Evolutionary conservation across 2,888 invertebrate species (phyloP).

Genomic region (Pachydiplax longipennis): DNA sequence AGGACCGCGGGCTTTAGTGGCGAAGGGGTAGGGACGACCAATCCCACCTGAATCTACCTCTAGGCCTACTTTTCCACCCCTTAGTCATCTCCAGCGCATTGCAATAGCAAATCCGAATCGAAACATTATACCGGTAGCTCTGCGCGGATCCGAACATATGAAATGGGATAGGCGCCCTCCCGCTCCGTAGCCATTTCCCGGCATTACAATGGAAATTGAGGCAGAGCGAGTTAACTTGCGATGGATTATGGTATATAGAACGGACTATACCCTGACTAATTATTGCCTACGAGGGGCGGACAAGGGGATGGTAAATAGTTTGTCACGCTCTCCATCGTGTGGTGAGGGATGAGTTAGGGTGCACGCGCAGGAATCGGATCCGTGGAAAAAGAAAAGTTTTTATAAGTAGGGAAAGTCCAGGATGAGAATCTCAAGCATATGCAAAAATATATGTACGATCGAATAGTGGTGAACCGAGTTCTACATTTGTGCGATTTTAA

Average conservation of each 20-base stretch:
- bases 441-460: no score
- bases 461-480: no score
- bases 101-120: neutral
- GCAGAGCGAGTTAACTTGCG: neutral
- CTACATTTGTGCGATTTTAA: no score
- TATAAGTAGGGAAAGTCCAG: no score
- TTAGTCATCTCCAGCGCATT: neutral
- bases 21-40: neutral
- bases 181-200: neutral
- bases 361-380: no score
- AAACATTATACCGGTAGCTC: neutral
- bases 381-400: no score
- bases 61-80: neutral
- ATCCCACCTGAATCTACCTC: neutral
- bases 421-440: no score
- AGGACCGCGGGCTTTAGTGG: neutral
- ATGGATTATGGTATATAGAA: conserved; percentile 5
- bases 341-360: neutral
- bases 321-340: neutral
- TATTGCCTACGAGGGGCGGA: neutral
- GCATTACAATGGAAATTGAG: conserved; percentile 32
- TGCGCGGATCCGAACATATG: neutral
- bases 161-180: neutral
- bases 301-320: neutral
- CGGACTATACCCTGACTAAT: conserved; percentile 6